These are phyloP conservation scores for Picathartes gymnocephalus DNA, from an alignment of 2,113 vertebrate genomes.

Conservation along the genomic window DNA sequence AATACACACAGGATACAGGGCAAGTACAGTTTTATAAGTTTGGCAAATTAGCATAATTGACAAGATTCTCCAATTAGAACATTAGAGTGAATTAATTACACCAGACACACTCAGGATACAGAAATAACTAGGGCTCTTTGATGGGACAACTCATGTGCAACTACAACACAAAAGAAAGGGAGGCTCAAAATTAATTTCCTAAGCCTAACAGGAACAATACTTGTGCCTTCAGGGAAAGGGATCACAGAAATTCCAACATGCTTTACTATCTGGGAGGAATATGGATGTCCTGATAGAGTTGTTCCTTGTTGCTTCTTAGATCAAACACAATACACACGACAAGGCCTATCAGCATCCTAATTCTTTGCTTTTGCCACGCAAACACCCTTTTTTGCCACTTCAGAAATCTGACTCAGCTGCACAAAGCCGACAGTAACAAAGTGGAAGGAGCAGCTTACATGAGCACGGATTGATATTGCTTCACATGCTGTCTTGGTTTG, in stretches of 20 bases:
- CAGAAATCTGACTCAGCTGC: neutral
- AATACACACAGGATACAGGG: neutral
- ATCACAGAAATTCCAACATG: neutral
- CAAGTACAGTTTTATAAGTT: neutral
- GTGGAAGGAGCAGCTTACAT: neutral
- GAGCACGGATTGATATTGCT: neutral
- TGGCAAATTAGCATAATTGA: neutral
- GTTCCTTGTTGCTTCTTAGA: neutral
- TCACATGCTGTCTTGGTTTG: neutral
- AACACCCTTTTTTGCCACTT: neutral
- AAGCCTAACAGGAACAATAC: neutral
- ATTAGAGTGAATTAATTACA: neutral
- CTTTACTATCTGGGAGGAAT: neutral
- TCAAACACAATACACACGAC: neutral
- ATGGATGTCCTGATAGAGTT: neutral
- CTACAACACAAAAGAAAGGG: neutral
- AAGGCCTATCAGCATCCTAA: neutral
- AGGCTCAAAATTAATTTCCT: neutral
- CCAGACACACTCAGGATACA: accelerated
- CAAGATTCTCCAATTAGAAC: neutral
- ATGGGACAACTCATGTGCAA: neutral
- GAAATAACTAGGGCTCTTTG: neutral
- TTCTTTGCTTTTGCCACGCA: neutral
- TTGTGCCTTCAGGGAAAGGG: neutral
- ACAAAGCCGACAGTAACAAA: neutral